phyloP scores from a whole-genome alignment of 1,140 invertebrate species.

The Zaprionus africanus region DNA sequence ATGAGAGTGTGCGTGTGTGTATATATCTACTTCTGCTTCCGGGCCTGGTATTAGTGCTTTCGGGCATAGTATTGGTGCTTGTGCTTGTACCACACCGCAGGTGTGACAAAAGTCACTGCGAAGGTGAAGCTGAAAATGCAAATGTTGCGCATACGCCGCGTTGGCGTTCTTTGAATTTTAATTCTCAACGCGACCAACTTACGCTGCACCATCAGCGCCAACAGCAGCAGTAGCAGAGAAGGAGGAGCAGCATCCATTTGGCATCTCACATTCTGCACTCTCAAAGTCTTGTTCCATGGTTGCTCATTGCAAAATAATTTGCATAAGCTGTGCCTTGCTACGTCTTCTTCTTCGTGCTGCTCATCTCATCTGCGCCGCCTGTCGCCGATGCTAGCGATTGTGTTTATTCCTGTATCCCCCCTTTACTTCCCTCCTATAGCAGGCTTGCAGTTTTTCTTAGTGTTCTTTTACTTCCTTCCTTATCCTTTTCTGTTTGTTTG shows the following conservation, averaged over 20 bases:
- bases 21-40: constrained; percentile 1
- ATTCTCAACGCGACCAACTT: constrained; percentile 66
- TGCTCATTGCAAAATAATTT: constrained; percentile 78
- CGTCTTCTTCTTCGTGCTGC: background rate
- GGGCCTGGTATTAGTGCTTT: constrained; percentile 7
- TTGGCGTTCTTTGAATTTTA: constrained; percentile 77
- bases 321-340: constrained; percentile 60
- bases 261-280: constrained; percentile 43
- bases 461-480: constrained; percentile 22
- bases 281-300: constrained; percentile 66
- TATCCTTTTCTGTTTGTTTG: constrained; percentile 25
- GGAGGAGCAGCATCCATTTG: constrained; percentile 24
- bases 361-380: background rate
- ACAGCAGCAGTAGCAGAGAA: background rate
- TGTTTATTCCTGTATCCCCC: constrained; percentile 39
- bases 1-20: background rate
- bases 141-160: constrained; percentile 72
- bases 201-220: constrained; percentile 51
- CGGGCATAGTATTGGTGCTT: background rate
- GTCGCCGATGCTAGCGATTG: constrained; percentile 32
- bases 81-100: constrained; percentile 47
- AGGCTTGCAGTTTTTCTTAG: constrained; percentile 14
- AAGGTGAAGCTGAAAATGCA: constrained; percentile 72
- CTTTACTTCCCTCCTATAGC: background rate
- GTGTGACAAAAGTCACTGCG: constrained; percentile 75